Conservation (phyloP, 2,797 vertebrate genomes). For the Sibirionetta formosa region DNA sequence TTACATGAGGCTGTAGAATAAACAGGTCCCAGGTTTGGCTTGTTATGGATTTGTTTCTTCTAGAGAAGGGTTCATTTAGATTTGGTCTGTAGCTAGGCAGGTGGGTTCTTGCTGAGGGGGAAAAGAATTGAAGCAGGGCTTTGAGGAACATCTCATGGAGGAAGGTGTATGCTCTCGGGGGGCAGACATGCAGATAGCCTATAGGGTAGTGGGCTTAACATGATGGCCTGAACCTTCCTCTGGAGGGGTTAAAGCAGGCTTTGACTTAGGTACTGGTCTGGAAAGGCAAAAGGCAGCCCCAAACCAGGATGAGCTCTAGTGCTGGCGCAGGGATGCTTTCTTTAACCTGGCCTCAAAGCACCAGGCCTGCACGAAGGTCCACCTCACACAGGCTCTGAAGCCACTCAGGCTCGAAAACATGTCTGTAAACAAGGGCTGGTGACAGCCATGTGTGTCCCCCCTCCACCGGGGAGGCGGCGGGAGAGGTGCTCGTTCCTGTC, state of each 20-base stretch:
- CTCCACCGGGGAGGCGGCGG: accelerated
- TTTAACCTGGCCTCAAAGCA: accelerated
- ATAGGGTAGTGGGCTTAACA: neutral
- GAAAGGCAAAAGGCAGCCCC: neutral
- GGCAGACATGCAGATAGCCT: accelerated
- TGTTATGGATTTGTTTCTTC: accelerated
- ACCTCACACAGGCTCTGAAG: neutral
- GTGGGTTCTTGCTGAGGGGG: accelerated
- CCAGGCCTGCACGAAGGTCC: neutral
- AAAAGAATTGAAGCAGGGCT: neutral
- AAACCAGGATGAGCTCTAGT: neutral
- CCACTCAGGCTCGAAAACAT: neutral
- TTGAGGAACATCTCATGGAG: neutral
- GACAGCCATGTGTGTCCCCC: neutral
- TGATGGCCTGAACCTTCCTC: neutral
- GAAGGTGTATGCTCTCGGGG: neutral
- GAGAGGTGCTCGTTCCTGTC: neutral
- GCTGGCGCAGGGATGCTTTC: accelerated
- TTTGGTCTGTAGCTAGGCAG: neutral
- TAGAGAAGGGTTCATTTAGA: neutral
- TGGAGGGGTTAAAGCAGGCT: neutral
- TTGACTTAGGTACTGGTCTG: accelerated
- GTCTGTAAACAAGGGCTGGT: neutral
- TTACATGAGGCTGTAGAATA: neutral
- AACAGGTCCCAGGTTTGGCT: neutral